phyloP scores from a whole-genome alignment of 2,113 vertebrate genomes.

The Corynorhinus townsendii region DNA sequence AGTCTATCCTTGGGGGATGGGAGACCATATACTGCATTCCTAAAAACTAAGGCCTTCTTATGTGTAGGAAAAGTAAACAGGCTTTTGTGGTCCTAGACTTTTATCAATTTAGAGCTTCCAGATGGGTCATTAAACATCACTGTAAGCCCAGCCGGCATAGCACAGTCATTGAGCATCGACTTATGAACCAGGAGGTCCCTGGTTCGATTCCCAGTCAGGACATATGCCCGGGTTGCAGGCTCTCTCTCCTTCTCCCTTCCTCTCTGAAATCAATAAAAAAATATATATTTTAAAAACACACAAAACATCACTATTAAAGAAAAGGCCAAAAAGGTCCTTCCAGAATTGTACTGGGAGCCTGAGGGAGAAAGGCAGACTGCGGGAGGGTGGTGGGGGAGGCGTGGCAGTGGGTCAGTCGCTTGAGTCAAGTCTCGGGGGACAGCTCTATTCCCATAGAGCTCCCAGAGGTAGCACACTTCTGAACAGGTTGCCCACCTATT shows the following conservation, averaged over 20 bases:
- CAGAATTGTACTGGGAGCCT: neutral
- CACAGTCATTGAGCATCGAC: no score
- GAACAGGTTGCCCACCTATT: neutral
- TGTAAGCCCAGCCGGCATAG: neutral
- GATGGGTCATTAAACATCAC: neutral
- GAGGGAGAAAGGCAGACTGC: neutral
- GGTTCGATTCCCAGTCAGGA: no score
- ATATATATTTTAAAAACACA: no score
- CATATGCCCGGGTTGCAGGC: no score
- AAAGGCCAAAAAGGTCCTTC: neutral
- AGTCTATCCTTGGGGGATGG: neutral
- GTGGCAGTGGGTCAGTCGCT: neutral
- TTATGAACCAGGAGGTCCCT: no score
- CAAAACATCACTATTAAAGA: neutral
- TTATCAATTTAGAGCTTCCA: neutral
- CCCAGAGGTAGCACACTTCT: neutral
- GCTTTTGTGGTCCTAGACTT: neutral
- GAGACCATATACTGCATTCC: neutral
- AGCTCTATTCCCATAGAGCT: neutral
- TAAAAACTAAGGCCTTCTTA: slow-evolving; percentile 30
- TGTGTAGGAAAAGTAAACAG: neutral
- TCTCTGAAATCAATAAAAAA: no score
- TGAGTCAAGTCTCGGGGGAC: neutral
- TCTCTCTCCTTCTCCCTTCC: no score
- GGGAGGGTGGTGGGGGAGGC: no score